phyloP scores from a whole-genome alignment of 2,797 vertebrate species.

The Florisuga fusca region DNA sequence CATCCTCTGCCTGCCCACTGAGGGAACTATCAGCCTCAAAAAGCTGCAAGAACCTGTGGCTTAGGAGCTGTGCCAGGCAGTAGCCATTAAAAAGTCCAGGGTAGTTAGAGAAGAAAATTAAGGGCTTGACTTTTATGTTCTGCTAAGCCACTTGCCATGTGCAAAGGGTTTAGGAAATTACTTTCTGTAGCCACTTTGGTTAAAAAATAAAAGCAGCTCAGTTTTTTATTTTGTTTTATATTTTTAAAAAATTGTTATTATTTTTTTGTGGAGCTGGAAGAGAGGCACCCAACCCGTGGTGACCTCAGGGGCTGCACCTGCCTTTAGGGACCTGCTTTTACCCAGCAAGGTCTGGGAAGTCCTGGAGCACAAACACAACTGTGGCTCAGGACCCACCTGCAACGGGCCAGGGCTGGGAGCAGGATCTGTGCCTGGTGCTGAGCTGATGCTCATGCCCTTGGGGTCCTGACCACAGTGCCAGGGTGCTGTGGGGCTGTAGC shows the following conservation, averaged over 20 bases:
- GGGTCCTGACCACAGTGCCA: no score
- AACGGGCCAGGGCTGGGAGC: neutral
- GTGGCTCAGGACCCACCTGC: neutral
- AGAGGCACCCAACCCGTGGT: rapidly evolving
- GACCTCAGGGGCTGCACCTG: neutral
- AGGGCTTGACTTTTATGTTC: neutral
- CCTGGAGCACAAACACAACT: rapidly evolving
- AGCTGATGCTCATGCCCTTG: neutral
- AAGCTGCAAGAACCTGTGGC: neutral
- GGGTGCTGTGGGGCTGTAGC: neutral
- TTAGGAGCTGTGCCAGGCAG: neutral
- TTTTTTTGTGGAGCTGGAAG: neutral
- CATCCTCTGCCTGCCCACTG: neutral
- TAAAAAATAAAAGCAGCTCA: neutral
- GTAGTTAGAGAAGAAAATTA: neutral
- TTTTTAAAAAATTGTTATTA: neutral
- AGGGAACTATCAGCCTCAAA: neutral
- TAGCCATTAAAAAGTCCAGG: neutral
- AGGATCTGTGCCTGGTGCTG: rapidly evolving
- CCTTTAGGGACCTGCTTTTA: neutral
- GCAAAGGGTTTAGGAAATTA: neutral
- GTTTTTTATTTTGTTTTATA: neutral
- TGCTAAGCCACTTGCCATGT: neutral
- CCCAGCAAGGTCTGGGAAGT: neutral
- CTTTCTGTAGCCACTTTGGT: neutral